Evolutionary conservation across 2,113 vertebrate species (phyloP), one percentile per base, ranked within the genome.

Genomic region (Pelecanoides urinatrix): DNA sequence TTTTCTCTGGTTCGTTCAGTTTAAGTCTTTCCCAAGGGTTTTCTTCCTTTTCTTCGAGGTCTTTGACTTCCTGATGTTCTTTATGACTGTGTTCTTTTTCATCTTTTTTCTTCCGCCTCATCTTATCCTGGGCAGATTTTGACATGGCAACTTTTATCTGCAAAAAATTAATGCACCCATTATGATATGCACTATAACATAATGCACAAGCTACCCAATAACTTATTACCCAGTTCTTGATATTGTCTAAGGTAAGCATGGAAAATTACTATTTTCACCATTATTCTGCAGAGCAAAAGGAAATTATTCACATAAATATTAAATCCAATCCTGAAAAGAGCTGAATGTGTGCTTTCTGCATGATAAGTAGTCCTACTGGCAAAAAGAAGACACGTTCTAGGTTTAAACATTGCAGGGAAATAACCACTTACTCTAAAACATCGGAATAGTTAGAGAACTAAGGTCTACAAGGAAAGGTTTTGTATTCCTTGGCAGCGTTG

Each of bases 51-150:
- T 92, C 98, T 53, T 98, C 98, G 7, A 70, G 40, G 56, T 94
- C 97, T 95, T 72, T 95, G 86, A 42, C 29, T 79, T 97, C 95
- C 95, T 96, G 95, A 66, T 96, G 52, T 27, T 98, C 95, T 78
- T 96, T 94, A 17, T 58, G 86, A 73, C 18, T 81, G 9, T 61
- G 61, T 13, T 97, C 96, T 68, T 97, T 97, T 78, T 98, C 98
- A 90, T 99, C 98, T 94, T 95, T 98, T 91, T 91, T 97, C 61
- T 95, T 99, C 91, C 90, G 95, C 68, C 96, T 98, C 96, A 98
- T 97, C 93, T 98, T 99, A 22, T 99, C 98, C 88, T 97, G 97
- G 47, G 98, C 94, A 68, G 98, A 98, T 93, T 98, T 98, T 16
- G 98, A 97, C 86, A 98, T 91, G 75, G 97, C 97, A 81, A 97